These are phyloP conservation scores for Alligator sinensis DNA, from an alignment of 2,113 vertebrate species.

Conservation along the genomic window DNA sequence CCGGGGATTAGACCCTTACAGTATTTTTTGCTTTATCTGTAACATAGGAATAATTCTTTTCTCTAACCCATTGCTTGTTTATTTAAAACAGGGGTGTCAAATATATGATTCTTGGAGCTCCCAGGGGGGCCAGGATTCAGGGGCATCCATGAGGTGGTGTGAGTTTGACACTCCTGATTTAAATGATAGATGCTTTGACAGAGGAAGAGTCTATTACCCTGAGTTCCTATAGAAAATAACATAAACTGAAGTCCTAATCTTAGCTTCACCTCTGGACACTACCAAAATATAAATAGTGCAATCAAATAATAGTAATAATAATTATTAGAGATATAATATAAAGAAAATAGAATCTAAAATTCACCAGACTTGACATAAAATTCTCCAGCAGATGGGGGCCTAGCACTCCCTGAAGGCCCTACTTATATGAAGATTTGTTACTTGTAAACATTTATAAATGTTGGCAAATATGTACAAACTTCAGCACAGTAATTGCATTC, in stretches of 20 bases:
- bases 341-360: slow-evolving; percentile 64
- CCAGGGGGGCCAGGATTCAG: no score
- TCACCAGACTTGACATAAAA: slow-evolving; percentile 75
- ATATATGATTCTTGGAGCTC: no score
- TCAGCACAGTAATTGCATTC: slow-evolving; percentile 56
- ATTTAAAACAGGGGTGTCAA: neutral
- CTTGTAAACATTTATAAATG: slow-evolving; percentile 76
- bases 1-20: slow-evolving; percentile 18
- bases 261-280: slow-evolving; percentile 64
- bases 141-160: no score
- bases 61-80: slow-evolving; percentile 19
- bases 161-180: slow-evolving; percentile 59
- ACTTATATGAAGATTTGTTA: slow-evolving; percentile 70
- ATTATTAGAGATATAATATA: slow-evolving; percentile 64
- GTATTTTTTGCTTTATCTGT: slow-evolving; percentile 36
- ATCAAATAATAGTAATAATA: slow-evolving; percentile 57
- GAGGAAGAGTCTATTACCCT: slow-evolving; percentile 69
- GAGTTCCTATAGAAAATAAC: slow-evolving; percentile 39
- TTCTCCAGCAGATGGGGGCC: slow-evolving; percentile 76
- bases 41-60: slow-evolving; percentile 50
- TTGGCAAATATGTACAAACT: slow-evolving; percentile 71
- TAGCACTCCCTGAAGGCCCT: slow-evolving; percentile 73
- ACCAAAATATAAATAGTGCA: slow-evolving; percentile 63
- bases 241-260: slow-evolving; percentile 4
- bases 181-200: slow-evolving; percentile 63